Evolutionary conservation across 1,140 invertebrate species (phyloP), one percentile per base, ranked within the genome.

Genomic region (Aleiodes sp.): DNA sequence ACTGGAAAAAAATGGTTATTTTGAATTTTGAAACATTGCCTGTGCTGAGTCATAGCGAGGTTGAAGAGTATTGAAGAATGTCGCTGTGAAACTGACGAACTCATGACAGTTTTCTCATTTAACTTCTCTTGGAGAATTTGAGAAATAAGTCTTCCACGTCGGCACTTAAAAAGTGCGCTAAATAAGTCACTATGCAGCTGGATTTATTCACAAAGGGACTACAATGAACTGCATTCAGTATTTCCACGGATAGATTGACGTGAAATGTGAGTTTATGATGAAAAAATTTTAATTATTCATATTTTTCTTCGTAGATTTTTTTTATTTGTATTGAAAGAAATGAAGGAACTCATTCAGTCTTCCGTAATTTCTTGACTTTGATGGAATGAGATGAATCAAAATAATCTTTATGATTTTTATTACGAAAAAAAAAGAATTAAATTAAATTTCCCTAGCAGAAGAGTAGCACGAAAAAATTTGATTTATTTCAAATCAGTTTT

Each of bases 51-150:
- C n/a, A n/a, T n/a, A n/a, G n/a, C n/a, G n/a, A n/a, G n/a, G n/a
- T n/a, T n/a, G n/a, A n/a, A n/a, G n/a, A 57, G 24, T 65, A 16
- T 66, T 52, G 61, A 56, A 24, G 39, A 59, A 46, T 46, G 19
- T 56, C 61, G 31, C n/a, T 65, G 46, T 60, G 35, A 59, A 37
- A 59, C 37, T 68, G 74, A 80, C 73, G n/a, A 46, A 83, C 73
- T 81, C 82, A 71, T 70, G 81, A 83, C 83, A 83, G 81, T 82
- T 77, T 62, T 70, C 78, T 83, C 81, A 75, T 83, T 73, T 69
- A 65, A 66, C 46, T 26, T 59, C 59, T 31, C 29, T 0, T 33
- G 10, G 28, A 59, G 9, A 10, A 65, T 73, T 79, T 81, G 78
- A 73, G 76, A 82, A 82, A 83, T 83, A 78, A 79, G 80, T 78